A percentile compares a stretch with the other conserved stretches of the same genome.
Evolutionary conservation across 2,113 vertebrate species (phyloP).

Genomic region (Hippolais icterina): DNA sequence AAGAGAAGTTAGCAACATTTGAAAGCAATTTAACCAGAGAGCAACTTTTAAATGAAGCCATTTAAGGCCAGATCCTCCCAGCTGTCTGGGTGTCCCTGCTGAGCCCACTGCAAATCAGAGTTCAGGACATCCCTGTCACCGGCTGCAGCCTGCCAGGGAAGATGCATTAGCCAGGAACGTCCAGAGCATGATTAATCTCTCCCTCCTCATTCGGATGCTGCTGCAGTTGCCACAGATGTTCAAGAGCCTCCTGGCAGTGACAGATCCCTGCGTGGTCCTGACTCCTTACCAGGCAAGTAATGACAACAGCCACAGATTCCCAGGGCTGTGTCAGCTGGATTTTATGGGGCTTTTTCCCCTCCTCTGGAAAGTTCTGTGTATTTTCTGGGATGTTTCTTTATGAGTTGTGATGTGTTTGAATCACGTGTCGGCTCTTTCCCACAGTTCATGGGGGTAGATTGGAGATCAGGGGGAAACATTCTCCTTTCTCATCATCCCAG

Average conservation of each 20-base stretch:
- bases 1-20: not conserved
- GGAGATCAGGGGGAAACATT: not conserved
- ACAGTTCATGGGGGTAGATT: not conserved
- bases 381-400: not conserved
- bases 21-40: not conserved
- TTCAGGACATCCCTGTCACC: conserved; percentile 35
- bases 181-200: conserved; percentile 53
- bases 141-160: conserved; percentile 11
- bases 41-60: conserved; percentile 26
- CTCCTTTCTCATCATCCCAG: not conserved
- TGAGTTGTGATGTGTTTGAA: not conserved
- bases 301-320: conserved; percentile 2
- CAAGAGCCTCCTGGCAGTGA: conserved; percentile 47
- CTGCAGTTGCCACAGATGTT: conserved; percentile 63
- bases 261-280: conserved; percentile 14
- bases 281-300: conserved; percentile 38
- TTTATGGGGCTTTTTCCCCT: not conserved
- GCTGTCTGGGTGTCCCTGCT: conserved; percentile 14
- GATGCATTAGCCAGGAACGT: conserved; percentile 24
- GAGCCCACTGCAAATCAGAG: conserved; percentile 7
- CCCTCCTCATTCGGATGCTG: conserved; percentile 14
- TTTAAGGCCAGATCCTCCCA: conserved; percentile 20
- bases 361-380: not conserved
- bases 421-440: accelerated
- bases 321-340: not conserved